phyloP scores from a whole-genome alignment of 1,140 invertebrate genomes.

The Oreohelix idahoensis region DNA sequence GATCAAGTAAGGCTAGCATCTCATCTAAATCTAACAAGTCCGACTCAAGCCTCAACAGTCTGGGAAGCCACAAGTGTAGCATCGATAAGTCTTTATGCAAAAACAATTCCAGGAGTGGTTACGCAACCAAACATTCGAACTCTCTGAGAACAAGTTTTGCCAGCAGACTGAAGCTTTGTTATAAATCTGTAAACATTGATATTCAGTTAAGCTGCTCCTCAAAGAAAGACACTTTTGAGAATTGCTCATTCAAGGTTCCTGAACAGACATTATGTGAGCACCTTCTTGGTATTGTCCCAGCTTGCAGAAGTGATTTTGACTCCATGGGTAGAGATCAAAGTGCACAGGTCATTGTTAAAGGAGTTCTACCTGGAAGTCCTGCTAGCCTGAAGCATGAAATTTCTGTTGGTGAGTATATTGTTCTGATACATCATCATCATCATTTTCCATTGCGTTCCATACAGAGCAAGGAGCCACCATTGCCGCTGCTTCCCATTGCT shows the following conservation, averaged over 20 bases:
- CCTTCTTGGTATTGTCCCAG: conserved; percentile 10
- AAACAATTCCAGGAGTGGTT: neutral
- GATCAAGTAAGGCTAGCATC: conserved; percentile 14
- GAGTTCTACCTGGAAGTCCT: neutral
- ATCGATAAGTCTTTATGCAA: neutral
- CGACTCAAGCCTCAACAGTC: neutral
- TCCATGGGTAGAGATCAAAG: neutral
- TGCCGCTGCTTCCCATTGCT: too few relatives aligned
- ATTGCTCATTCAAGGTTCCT: neutral
- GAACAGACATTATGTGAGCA: neutral
- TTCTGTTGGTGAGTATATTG: neutral
- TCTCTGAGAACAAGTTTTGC: neutral
- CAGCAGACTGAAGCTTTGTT: neutral
- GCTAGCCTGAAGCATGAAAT: neutral
- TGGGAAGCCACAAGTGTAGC: neutral
- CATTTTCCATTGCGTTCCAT: too few relatives aligned
- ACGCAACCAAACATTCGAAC: neutral
- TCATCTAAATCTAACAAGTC: conserved; percentile 1
- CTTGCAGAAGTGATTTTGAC: neutral
- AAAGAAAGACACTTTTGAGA: neutral
- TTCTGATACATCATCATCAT: too few relatives aligned
- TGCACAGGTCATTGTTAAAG: conserved; percentile 5
- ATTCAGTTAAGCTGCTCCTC: neutral
- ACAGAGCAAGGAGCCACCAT: too few relatives aligned
- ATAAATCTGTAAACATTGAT: conserved; percentile 6